phyloP scores from a whole-genome alignment of 1,140 invertebrate genomes.

The Neoseiulus cucumeris region DNA sequence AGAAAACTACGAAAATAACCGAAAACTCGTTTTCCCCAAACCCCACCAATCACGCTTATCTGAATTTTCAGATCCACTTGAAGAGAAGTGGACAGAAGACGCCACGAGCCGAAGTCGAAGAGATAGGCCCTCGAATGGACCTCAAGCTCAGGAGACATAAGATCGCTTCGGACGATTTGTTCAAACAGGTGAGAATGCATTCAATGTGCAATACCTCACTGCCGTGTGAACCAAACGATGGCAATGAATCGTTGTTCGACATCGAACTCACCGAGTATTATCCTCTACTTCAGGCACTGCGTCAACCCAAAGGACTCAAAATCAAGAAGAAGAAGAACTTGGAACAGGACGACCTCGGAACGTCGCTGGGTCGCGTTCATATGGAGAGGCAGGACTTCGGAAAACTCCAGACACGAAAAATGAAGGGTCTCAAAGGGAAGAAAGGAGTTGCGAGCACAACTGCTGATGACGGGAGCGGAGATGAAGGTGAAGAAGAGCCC shows the following conservation, averaged over 20 bases:
- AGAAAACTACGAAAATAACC: no score
- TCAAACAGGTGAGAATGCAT: conserved; percentile 51
- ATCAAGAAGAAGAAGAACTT: conserved; percentile 76
- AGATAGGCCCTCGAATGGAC: conserved; percentile 84
- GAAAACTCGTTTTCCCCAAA: no score
- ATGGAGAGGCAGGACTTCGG: conserved; percentile 58
- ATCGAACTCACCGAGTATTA: no score
- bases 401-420: conserved; percentile 15
- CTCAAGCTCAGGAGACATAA: conserved; percentile 61
- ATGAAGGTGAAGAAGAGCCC: not conserved
- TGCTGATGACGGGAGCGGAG: not conserved
- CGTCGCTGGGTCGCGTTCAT: conserved; percentile 73
- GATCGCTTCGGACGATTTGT: conserved; percentile 71
- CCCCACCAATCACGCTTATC: no score
- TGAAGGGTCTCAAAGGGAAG: conserved; percentile 17
- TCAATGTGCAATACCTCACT: no score
- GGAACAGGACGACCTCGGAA: conserved; percentile 60
- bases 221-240: no score
- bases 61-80: conserved; percentile 25
- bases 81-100: conserved; percentile 75
- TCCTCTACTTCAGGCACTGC: not conserved
- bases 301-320: conserved; percentile 26
- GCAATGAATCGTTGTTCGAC: no score
- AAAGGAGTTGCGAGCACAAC: not conserved
- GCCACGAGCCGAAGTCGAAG: conserved; percentile 72